A percentile compares a stretch with the other conserved stretches of the same genome.
phyloP scores from a whole-genome alignment of 2,797 vertebrate species.

The Garrulus glandarius region DNA sequence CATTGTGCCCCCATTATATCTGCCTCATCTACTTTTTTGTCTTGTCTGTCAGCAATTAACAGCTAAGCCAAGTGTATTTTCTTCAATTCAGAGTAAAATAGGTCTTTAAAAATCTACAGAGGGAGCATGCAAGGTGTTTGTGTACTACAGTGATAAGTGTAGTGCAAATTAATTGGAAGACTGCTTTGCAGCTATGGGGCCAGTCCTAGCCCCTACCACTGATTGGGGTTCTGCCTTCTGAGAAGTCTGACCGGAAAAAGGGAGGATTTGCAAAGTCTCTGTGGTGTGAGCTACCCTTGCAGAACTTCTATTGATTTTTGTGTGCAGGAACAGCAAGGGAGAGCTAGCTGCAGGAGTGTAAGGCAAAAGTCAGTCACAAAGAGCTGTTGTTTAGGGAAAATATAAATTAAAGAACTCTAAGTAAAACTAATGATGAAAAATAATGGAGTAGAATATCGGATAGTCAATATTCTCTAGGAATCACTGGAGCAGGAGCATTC shows the following conservation, averaged over 20 bases:
- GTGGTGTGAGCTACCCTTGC: background rate
- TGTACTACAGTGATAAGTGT: background rate
- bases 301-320: background rate
- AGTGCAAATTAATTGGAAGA: background rate
- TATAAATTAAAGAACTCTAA: background rate
- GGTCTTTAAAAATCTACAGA: background rate
- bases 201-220: background rate
- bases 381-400: background rate
- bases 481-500: background rate
- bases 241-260: background rate
- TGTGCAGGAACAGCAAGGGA: background rate
- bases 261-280: background rate
- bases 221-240: background rate
- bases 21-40: constrained; percentile 35
- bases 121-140: background rate
- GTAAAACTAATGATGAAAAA: background rate
- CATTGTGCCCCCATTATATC: background rate
- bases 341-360: background rate
- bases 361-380: background rate
- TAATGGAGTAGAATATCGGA: background rate
- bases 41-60: constrained; percentile 12
- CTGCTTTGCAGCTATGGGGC: background rate
- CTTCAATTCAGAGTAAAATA: background rate
- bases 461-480: background rate
- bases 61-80: constrained; percentile 1